A percentile compares a stretch with the other conserved stretches of the same genome.
Evolutionary conservation across 2,888 invertebrate species (phyloP).

Genomic region (Drosophila mettleri): DNA sequence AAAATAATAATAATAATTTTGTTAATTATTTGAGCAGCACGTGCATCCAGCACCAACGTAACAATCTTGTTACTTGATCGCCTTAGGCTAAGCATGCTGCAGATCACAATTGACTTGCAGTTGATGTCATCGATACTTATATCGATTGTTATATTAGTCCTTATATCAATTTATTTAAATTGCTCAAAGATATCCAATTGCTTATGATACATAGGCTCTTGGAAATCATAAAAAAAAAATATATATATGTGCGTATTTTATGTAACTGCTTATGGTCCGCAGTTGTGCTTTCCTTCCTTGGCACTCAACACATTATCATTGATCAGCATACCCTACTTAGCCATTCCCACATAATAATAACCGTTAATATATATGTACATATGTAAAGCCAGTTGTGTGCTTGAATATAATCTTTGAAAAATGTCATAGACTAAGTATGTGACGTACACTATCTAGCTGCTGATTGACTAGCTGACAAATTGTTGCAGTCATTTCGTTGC

Average conservation of each 20-base stretch:
- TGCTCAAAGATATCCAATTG: neutral
- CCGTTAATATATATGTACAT: neutral
- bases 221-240: neutral
- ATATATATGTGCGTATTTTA: neutral
- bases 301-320: neutral
- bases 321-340: constrained; percentile 4
- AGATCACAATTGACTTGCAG: neutral
- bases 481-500: constrained; percentile 37
- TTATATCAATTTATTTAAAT: neutral
- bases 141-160: neutral
- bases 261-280: neutral
- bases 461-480: constrained; percentile 72
- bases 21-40: neutral
- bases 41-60: neutral
- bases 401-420: constrained; percentile 16
- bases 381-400: neutral
- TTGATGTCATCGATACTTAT: neutral
- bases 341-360: constrained; percentile 4
- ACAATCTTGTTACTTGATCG: neutral
- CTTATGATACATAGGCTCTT: neutral
- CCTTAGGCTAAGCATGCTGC: neutral
- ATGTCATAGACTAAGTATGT: constrained; percentile 15
- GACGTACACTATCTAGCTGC: constrained; percentile 22
- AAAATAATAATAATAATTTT: neutral
- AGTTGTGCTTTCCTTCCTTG: neutral